Evolutionary conservation across 2,113 vertebrate species (phyloP), one percentile per base, ranked within the genome.

Genomic region (Limanda limanda): DNA sequence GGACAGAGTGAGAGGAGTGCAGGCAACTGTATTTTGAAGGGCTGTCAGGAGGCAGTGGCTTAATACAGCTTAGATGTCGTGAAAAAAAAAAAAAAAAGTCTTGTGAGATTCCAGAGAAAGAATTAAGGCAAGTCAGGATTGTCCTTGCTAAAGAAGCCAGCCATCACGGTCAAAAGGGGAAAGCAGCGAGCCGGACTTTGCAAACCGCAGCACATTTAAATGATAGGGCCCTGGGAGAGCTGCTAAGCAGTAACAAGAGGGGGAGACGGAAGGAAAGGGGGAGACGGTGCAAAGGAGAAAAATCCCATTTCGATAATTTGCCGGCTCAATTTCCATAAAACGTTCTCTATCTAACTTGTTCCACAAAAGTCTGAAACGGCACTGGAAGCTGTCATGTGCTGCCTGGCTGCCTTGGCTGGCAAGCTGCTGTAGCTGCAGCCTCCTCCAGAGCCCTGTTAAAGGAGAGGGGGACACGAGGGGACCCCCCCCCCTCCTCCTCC

Each of bases 181-280:
- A 87, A 82, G 76, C 70, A 71, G 84, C 80, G 59, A 52, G 82
- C 63, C 0, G 79, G 85, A 90, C 88, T 81, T n/a, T 87, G 84
- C 85, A 91, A 90, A 91, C 87, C 88, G 48, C 84, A 88, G 87
- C 83, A 88, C 68, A 82, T 93, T 93, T 87, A 89, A 94, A 93
- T 93, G 85, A 91, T 68, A 88, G 90, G 76, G 59, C 78, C 85
- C 68, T 69, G 58, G 59, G 81, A 91, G 83, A 78, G 86, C 79
- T 84, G 89, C 80, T 90, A 88, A 76, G 71, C 85, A 77, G 89
- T 88, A 88, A 82, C 74, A 76, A 59, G 82, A 82, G 83, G 71
- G 74, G 59, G 60, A 57, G 66, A 64, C 59, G 25, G 45, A 66
- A n/a, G 51, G 67, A 62, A 56, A 21, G 52, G 70, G 55, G 42